These are phyloP conservation scores for Sprattus sprattus DNA, from an alignment of 2,113 vertebrate genomes.

Conservation along the genomic window DNA sequence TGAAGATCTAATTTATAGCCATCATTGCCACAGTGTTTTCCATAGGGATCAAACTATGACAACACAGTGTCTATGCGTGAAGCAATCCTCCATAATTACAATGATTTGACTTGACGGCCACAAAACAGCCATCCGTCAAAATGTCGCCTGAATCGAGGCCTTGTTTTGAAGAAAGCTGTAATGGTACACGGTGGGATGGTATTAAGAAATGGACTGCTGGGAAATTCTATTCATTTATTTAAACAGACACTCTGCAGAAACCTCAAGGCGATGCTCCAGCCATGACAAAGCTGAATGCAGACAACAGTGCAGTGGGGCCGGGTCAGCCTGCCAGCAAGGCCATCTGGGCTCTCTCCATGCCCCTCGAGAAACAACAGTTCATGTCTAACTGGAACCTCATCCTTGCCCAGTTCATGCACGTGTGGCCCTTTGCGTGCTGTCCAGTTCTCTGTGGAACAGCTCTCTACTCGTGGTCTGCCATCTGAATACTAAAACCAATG, in stretches of 20 bases:
- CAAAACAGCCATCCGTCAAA: not conserved
- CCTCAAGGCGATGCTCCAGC: not conserved
- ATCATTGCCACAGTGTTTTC: not conserved
- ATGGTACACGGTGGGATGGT: not conserved
- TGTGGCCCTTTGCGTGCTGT: not conserved
- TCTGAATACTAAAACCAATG: not conserved
- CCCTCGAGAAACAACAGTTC: not conserved
- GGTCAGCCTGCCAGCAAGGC: not conserved
- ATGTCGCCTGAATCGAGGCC: not conserved
- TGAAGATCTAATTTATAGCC: not conserved
- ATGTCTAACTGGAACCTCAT: not conserved
- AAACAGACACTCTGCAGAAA: not conserved
- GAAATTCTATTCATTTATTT: not conserved
- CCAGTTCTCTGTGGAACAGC: not conserved
- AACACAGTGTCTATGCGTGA: not conserved
- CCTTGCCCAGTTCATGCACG: not conserved
- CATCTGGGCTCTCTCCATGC: not conserved
- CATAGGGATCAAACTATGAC: not conserved
- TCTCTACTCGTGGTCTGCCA: not conserved
- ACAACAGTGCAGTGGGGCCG: not conserved
- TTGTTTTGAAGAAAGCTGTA: not conserved
- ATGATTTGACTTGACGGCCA: not conserved
- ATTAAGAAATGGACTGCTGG: not conserved
- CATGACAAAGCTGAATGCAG: not conserved
- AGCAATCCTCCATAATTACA: constrained; percentile 11